Percentiles rank a stretch among this genome's conserved stretches.
These are phyloP conservation scores for Tachina grossa DNA, from an alignment of 2,888 invertebrate genomes.

Conservation along the genomic window DNA sequence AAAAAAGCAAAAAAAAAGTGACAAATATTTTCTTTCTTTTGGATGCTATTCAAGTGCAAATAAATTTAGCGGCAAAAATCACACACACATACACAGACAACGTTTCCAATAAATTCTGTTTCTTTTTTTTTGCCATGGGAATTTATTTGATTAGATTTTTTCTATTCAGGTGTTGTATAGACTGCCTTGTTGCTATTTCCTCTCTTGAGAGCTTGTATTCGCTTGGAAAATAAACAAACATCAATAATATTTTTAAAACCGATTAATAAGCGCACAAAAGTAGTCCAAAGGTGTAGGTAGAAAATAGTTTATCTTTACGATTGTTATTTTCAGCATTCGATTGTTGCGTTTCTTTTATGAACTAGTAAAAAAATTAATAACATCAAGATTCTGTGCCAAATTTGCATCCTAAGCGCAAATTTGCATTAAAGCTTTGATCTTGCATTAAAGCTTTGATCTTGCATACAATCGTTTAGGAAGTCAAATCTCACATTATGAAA, in stretches of 20 bases:
- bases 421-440: no score
- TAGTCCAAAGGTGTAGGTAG: conserved; percentile 59
- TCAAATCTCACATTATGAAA: background rate
- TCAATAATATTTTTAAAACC: conserved; percentile 52
- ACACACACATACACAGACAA: conserved; percentile 31
- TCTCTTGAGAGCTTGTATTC: background rate
- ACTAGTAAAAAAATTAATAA: conserved; percentile 4
- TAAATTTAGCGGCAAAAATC: conserved; percentile 30
- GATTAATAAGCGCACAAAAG: conserved; percentile 57
- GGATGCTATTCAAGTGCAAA: conserved; percentile 42
- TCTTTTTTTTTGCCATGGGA: conserved; percentile 55
- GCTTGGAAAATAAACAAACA: conserved; percentile 16
- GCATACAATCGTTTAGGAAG: background rate
- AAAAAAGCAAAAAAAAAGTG: background rate
- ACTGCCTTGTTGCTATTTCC: background rate
- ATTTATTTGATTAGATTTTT: conserved; percentile 61
- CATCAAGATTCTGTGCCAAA: background rate
- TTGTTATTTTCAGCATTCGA: conserved; percentile 14
- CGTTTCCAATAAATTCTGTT: conserved; percentile 43
- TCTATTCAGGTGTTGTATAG: background rate
- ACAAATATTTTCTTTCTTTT: conserved; percentile 39
- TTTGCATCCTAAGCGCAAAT: background rate
- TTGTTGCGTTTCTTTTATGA: background rate
- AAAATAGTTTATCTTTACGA: conserved; percentile 52
- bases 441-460: background rate